Base-by-base conservation (phyloP, 2,888 invertebrate species). In the Bibio marci region DNA sequence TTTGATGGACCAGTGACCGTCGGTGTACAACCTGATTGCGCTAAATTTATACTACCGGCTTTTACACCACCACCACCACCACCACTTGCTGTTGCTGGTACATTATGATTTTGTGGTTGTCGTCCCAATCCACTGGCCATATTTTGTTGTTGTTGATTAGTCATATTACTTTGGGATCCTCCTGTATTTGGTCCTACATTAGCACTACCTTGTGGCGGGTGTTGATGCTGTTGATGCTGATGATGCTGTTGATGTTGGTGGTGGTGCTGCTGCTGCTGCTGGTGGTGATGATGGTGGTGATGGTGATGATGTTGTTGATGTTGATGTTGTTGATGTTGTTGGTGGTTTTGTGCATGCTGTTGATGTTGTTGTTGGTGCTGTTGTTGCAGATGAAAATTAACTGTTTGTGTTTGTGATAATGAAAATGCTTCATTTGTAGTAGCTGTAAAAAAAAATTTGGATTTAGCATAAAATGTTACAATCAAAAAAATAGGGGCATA, bases 351-450 rank as follows among this genome's bases (percentile, higher is more conserved):
- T 15, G 39, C 41, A n/a, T 47, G 45, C 18, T 40, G 34, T 35
- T 46, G 50, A 43, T 59, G 60, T 44, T 58, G 58, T 35, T 57
- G 57, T 40, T 55, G 49, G 38, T 59, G 49, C 42, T 62, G 57
- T 41, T 61, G 62, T 43, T 54, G 58, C 52, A 79, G 80, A 55
- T 82, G 82, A 59, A 85, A 85, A 64, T 81, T 86, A 56, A 86
- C 82, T 46, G 82, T 82, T 62, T 86, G 86, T 49, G 80, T 76
- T 64, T 85, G 86, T 30, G 82, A 79, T 57, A 82, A 73, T 31
- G 79, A 76, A 56, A 82, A 83, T 30, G 66, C 62, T 46, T 60
- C 58, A 46, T 58, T 59, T 49, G 53, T 50, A 48, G 57, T 51
- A 48, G 55, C 62, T 61, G 41, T 10, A 37, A 41, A 35, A 34